Percentiles rank a stretch among this genome's conserved stretches.
Evolutionary conservation across 2,113 vertebrate species (phyloP).

Genomic region (Trochalopteron elliotii): DNA sequence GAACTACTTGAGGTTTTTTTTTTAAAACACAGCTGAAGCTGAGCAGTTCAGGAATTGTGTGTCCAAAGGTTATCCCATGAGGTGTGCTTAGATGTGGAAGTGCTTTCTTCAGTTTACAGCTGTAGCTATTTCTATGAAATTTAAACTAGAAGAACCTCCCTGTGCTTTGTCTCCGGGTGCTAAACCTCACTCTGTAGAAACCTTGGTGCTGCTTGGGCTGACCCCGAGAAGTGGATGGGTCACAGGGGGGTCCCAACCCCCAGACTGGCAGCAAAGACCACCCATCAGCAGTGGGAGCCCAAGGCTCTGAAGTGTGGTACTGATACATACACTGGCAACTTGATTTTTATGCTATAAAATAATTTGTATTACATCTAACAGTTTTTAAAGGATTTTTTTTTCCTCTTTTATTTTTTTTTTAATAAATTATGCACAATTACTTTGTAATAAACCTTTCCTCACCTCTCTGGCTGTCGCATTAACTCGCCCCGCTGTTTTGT

Average conservation of each 20-base stretch:
- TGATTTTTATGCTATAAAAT: constrained; percentile 81
- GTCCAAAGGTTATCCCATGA: background rate
- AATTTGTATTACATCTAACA: constrained; percentile 85
- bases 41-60: background rate
- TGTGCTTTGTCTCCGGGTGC: background rate
- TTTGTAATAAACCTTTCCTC: constrained; percentile 48
- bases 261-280: background rate
- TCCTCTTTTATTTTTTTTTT: background rate
- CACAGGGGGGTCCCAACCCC: background rate
- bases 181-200: background rate
- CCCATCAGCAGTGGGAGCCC: background rate
- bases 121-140: background rate
- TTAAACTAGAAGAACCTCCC: background rate
- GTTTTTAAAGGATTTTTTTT: constrained; percentile 48
- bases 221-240: background rate
- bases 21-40: background rate
- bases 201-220: constrained; percentile 1
- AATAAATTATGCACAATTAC: constrained; percentile 83
- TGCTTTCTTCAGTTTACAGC: background rate
- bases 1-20: background rate
- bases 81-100: background rate
- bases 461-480: background rate
- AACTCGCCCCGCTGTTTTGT: too few species aligned
- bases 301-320: constrained; percentile 74
- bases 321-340: constrained; percentile 89